A percentile compares a stretch with the other conserved stretches of the same genome.
Conservation (phyloP, 2,888 invertebrate species). For the Nephrotoma flavescens region DNA sequence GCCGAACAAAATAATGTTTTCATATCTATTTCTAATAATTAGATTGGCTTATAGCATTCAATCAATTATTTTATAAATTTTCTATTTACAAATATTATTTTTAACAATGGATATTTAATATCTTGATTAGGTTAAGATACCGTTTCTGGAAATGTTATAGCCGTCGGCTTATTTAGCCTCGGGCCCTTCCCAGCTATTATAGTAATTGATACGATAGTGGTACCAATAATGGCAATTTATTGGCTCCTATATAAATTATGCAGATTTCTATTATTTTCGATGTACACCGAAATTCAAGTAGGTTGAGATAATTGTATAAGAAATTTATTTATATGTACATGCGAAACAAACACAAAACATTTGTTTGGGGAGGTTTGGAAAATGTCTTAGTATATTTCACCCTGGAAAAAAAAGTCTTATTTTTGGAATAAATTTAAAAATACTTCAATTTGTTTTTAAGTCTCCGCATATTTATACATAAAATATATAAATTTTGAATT, state of each 20-base stretch:
- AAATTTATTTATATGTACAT: not conserved
- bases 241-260: not conserved
- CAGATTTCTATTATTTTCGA: not conserved
- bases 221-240: not conserved
- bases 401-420: not conserved
- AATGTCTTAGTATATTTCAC: not conserved
- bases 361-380: not conserved
- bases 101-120: too few species aligned
- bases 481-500: not conserved
- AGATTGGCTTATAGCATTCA: too few species aligned
- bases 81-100: too few species aligned
- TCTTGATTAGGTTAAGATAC: too few species aligned
- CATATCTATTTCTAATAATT: too few species aligned
- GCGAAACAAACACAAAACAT: not conserved
- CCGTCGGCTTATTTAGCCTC: too few species aligned
- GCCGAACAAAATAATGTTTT: too few species aligned
- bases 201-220: not conserved
- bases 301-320: not conserved
- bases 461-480: not conserved
- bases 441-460: not conserved
- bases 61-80: too few species aligned
- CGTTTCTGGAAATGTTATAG: too few species aligned
- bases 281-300: not conserved
- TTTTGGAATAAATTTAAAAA: not conserved
- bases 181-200: too few species aligned